Evolutionary conservation across 1,140 invertebrate species (phyloP), one percentile per base, ranked within the genome.

Genomic region (Euglossa dilemma): DNA sequence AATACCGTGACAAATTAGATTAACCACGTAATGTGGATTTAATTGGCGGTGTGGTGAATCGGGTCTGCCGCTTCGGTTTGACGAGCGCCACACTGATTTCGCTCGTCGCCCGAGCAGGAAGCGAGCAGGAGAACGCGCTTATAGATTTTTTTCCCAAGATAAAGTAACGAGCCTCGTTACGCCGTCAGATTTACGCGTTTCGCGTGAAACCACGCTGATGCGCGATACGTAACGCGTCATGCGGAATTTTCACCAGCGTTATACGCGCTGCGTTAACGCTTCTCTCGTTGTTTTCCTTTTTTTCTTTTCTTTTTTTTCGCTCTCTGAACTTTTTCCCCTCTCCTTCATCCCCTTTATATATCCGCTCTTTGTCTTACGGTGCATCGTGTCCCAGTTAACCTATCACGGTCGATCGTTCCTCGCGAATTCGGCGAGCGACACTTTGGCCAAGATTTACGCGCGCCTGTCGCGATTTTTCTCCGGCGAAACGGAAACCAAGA

Each of bases 1-100:
- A 83, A 78, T 83, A 67, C 74, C 80, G 74, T 83, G 66, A 63
- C 74, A 78, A 70, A 83, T 83, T 78, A 78, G 80, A 70, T 78
- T 70, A 78, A 57, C 74, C 74, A 57, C 36, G 47, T 78, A 78
- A 83, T 70, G 73, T 50, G 66, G 74, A 78, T 78, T 83, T 77
- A 83, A 83, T 83, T 83, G 80, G 64, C 66, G 14, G 80, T 28
- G 80, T 12, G 61, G 61, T 81, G 80, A 82, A 76, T 82, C 80
- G 72, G n/a, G 36, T 28, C n/a, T 59, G 71, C 71, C 71, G 59
- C 50, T 67, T 75, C 56, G 74, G 73, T 83, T 76, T 82, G 73
- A 74, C 80, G 73, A 69, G 80, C 80, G n/a, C 47, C 66, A 56
- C 56, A 23, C 43, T 9, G 59, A 82, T 67, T 76, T 67, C 45